Percentiles rank a stretch among this genome's conserved stretches.
Evolutionary conservation across 2,888 invertebrate species (phyloP).

Genomic region (Nymphalis urticae): DNA sequence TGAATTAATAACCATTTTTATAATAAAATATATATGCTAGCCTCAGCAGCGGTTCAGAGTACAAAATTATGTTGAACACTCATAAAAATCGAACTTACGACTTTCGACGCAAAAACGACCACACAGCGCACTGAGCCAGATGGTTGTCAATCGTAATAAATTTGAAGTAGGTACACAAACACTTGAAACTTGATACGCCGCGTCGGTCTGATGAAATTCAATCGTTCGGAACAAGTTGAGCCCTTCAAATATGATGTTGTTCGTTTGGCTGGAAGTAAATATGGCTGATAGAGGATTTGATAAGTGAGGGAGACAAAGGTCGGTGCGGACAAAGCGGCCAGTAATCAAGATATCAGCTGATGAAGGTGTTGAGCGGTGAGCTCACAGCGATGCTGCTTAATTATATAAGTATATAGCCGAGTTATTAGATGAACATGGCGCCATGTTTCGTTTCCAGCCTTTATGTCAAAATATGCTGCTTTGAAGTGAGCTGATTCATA

Average conservation of each 20-base stretch:
- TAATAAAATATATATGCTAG: no score
- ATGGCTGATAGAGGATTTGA: slow-evolving; percentile 55
- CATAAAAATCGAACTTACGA: neutral
- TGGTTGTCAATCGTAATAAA: slow-evolving; percentile 12
- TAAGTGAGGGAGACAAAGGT: slow-evolving; percentile 67
- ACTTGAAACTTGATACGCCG: slow-evolving; percentile 31
- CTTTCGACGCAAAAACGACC: neutral
- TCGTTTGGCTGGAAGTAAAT: slow-evolving; percentile 53
- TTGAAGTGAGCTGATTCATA: no score
- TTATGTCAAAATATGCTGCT: no score
- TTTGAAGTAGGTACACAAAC: slow-evolving; percentile 10
- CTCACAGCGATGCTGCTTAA: slow-evolving; percentile 32
- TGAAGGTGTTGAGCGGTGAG: slow-evolving; percentile 36
- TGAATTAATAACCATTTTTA: no score
- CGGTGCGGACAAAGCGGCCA: slow-evolving; percentile 60
- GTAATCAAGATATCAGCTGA: slow-evolving; percentile 64
- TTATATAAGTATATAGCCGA: neutral
- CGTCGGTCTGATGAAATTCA: slow-evolving; percentile 38
- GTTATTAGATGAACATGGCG: no score
- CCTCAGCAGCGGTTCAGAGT: no score
- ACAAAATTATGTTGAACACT: neutral
- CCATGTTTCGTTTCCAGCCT: no score
- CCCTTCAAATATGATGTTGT: slow-evolving; percentile 57
- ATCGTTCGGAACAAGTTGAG: slow-evolving; percentile 39
- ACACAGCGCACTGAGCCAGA: slow-evolving; percentile 5